Evolutionary conservation across 2,113 vertebrate genomes (phyloP).

Genomic region (Malurus elegans): DNA sequence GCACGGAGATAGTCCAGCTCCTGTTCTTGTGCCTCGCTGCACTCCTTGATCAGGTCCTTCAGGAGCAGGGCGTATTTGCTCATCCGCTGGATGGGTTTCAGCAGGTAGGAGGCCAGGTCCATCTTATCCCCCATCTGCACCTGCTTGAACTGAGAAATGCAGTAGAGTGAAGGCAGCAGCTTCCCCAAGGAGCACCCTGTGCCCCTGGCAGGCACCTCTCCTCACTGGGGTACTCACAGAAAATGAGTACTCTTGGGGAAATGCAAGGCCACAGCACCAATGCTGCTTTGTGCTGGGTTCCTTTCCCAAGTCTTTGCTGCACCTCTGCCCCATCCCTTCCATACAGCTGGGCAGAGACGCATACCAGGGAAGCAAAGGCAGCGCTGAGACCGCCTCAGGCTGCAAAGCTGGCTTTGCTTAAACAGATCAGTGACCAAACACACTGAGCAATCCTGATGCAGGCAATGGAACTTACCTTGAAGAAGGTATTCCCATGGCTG

Average conservation of each 20-base stretch:
- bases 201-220: neutral
- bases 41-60: conserved; percentile 93
- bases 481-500: conserved; percentile 84
- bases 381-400: neutral
- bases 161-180: neutral
- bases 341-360: neutral
- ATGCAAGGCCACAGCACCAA: neutral
- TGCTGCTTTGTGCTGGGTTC: neutral
- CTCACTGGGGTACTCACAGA: neutral
- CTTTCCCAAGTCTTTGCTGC: neutral
- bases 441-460: rapidly evolving
- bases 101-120: conserved; percentile 93
- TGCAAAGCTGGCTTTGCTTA: neutral
- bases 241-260: neutral
- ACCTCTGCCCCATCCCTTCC: neutral
- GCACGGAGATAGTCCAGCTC: conserved; percentile 86
- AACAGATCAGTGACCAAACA: neutral
- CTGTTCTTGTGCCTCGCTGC: conserved; percentile 81
- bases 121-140: conserved; percentile 90
- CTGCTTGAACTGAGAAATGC: conserved; percentile 84
- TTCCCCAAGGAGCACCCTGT: rapidly evolving
- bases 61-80: conserved; percentile 93
- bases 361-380: neutral
- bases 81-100: conserved; percentile 97
- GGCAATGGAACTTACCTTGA: conserved; percentile 75